Base-by-base conservation (phyloP, 2,113 vertebrate species). In the Cichladusa arquata region DNA sequence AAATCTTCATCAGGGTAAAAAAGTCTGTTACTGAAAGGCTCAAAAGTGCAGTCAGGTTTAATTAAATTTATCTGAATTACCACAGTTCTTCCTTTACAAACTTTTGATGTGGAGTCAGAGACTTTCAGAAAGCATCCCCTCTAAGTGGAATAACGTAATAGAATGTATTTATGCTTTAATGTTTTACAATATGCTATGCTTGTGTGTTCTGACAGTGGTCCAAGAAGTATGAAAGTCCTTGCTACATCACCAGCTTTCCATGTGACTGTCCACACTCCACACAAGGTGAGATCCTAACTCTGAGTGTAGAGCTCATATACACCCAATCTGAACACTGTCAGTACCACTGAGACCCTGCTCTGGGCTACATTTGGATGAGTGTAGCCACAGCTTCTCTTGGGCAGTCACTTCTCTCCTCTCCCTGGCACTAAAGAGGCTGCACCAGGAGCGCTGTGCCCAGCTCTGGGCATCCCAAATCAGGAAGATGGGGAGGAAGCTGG, bases 271-370 rank as follows among this genome's bases (percentile, higher is more conserved):
- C 25, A 48, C 0, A 3, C n/a, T 14, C 29, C 25, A 48, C 0
- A 3, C n/a, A 15, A 67, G 40, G 53, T 0, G 0, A 77, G 58
- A 54, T 28, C 8, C 23, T 72, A 26, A 51, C 57, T 28, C 22
- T 58, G 5, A 82, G 28, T 31, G 23, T 5, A 29, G 29, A 44
- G 47, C 14, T 90, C 51, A 62, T 40, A 19, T 13, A 24, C 6
- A 38, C 14, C 28, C 28, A 36, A 0, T 17, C 3, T 86, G 72
- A 86, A 36, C 34, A 22, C 25, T 40, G n/a, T 18, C 47, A 40
- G 13, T 48, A 44, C 45, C 26, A 51, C 50, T 51, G 51, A 54
- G 31, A 69, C 8, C 16, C 19, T 48, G 29, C 64, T 56, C 58
- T 70, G 69, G 36, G 26, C 19, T 34, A 22, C 36, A 22, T 9